Evolutionary conservation across 1,140 invertebrate species (phyloP), one percentile per base, ranked within the genome.

Genomic region (Pseudomyrmex gracilis): DNA sequence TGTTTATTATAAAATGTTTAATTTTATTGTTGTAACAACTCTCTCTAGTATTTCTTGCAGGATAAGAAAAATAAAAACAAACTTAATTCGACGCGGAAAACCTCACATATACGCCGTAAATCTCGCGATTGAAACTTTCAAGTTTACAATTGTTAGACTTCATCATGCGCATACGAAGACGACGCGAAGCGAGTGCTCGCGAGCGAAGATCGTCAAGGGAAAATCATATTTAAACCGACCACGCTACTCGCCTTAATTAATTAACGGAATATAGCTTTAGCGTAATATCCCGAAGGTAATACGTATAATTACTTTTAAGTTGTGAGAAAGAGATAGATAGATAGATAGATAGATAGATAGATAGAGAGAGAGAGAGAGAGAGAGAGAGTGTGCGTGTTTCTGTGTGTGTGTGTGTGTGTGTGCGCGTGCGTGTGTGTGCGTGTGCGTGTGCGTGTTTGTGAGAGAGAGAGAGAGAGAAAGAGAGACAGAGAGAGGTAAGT

Each of bases 211-310:
- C 87, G 87, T 76, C 77, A 57, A 73, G 13, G 45, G 45, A 71
- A 78, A 58, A 51, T 57, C 53, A 88, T 73, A 66, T 88, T 88
- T 85, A 87, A 89, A 89, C 84, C 86, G 86, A 90, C 89, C 89
- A 89, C 88, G 89, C 80, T 89, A 85, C 86, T 90, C 89, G 89
- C 89, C 89, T 90, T 90, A 89, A 89, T 86, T 83, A 89, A 89
- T 89, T 89, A 89, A 89, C 82, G 82, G 73, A 87, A 87, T 89
- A 89, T 89, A 89, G 85, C 71, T 82, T 78, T 89, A 89, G 87
- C 76, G 49, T 89, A 89, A 76, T 80, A 77, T 89, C 77, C 85
- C 82, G 78, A 74, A 86, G 85, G 67, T 89, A 86, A 89, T 60
- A 70, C 68, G 58, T 77, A 86, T 80, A 71, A 89, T 70, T 89